Evolutionary conservation across 1,140 invertebrate species (phyloP).

Genomic region (Drosophila pachea): DNA sequence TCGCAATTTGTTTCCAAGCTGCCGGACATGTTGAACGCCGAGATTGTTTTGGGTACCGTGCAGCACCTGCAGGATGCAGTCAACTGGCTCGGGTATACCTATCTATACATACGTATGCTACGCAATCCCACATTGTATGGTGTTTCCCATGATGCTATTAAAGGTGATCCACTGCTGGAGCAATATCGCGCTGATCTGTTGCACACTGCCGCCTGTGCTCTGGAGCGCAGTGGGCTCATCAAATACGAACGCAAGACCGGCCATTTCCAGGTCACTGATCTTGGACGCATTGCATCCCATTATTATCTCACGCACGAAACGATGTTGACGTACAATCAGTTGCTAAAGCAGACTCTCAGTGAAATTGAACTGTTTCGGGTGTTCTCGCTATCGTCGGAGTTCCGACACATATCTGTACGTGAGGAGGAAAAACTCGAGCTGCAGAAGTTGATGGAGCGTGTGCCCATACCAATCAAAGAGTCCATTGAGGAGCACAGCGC

Average conservation of each 20-base stretch:
- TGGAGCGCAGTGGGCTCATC: constrained; percentile 95
- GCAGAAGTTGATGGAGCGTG: constrained; percentile 97
- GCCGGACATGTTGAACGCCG: constrained; percentile 98
- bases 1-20: constrained; percentile 91
- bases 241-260: constrained; percentile 98
- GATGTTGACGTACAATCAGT: constrained; percentile 97
- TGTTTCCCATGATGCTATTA: constrained; percentile 88
- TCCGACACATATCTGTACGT: constrained; percentile 94
- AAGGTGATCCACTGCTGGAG: constrained; percentile 92
- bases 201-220: constrained; percentile 95
- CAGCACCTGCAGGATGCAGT: constrained; percentile 97
- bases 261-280: constrained; percentile 93
- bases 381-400: constrained; percentile 98
- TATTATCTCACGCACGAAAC: constrained; percentile 99
- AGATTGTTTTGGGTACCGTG: constrained; percentile 97
- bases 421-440: constrained; percentile 99
- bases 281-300: constrained; percentile 98
- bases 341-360: constrained; percentile 96
- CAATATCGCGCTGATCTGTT: constrained; percentile 95
- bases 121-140: constrained; percentile 93
- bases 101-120: constrained; percentile 96
- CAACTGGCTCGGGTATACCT: constrained; percentile 97
- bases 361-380: constrained; percentile 99
- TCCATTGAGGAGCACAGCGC: constrained; percentile 99
- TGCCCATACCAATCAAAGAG: constrained; percentile 99